Percentiles rank a stretch among this genome's conserved stretches.
phyloP scores from a whole-genome alignment of 2,888 invertebrate genomes.

The Dynastes tityus region DNA sequence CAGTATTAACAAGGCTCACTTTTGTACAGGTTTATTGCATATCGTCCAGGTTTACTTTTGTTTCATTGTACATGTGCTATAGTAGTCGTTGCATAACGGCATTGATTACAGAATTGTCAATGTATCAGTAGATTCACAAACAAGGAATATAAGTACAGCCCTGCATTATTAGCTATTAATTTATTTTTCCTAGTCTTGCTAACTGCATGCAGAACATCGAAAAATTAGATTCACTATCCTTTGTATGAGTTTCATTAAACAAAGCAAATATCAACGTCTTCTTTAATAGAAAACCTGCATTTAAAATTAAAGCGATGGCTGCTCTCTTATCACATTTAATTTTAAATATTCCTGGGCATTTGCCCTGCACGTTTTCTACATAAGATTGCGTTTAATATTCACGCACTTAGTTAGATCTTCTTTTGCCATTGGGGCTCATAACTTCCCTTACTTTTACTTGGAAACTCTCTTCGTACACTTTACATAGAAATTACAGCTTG shows the following conservation, averaged over 20 bases:
- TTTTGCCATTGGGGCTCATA: constrained; percentile 1
- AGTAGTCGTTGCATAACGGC: too few relatives aligned
- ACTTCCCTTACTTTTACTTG: constrained; percentile 21
- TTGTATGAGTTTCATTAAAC: not conserved
- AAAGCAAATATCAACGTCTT: not conserved
- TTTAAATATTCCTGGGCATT: constrained; percentile 11
- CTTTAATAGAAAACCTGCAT: not conserved
- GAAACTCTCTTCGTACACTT: constrained; percentile 14
- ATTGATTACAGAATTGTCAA: too few relatives aligned
- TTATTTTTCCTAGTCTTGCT: too few relatives aligned
- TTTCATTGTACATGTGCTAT: too few relatives aligned
- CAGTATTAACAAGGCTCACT: too few relatives aligned
- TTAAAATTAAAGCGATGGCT: constrained; percentile 1
- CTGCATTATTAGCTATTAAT: too few relatives aligned
- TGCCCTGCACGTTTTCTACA: not conserved
- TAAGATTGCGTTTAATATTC: constrained; percentile 29
- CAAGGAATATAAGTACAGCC: too few relatives aligned
- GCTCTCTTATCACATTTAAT: not conserved
- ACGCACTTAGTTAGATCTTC: constrained; percentile 8
- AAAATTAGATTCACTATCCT: too few relatives aligned
- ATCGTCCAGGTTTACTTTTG: too few relatives aligned
- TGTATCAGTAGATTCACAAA: too few relatives aligned
- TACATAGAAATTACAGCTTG: constrained; percentile 30
- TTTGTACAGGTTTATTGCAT: too few relatives aligned
- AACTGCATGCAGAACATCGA: too few relatives aligned